These are phyloP conservation scores for Acleris laterana DNA, from an alignment of 2,888 invertebrate species.

Conservation along the genomic window DNA sequence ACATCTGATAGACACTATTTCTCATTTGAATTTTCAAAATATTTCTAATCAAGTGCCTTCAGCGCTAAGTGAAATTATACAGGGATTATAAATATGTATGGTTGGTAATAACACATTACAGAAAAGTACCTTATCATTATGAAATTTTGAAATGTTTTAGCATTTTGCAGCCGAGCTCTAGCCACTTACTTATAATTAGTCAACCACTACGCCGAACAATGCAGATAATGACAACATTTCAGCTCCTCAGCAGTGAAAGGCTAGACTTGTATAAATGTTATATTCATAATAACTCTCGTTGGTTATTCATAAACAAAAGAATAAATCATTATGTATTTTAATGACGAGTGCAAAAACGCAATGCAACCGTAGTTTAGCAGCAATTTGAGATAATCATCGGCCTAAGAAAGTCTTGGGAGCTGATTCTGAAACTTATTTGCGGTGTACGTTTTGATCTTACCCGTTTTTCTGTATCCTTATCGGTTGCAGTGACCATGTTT, in stretches of 20 bases:
- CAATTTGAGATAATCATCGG: conserved; percentile 76
- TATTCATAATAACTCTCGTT: conserved; percentile 1
- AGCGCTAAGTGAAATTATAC: no score
- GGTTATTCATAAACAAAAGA: conserved; percentile 15
- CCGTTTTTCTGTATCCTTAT: conserved; percentile 22
- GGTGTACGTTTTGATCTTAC: conserved; percentile 64
- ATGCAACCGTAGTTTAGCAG: conserved; percentile 63
- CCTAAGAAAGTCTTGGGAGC: conserved; percentile 61
- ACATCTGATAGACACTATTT: no score
- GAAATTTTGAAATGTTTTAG: no score
- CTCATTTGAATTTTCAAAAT: no score
- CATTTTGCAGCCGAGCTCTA: no score
- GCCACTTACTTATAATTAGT: no score
- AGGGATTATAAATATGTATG: no score
- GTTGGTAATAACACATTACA: no score
- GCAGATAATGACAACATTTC: no score
- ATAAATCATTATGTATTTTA: conserved; percentile 48
- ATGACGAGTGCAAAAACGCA: conserved; percentile 61
- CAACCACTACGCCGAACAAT: no score
- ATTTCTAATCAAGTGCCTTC: no score
- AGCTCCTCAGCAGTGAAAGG: not conserved
- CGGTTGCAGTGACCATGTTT: conserved; percentile 3
- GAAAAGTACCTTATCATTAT: no score
- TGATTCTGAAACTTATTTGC: conserved; percentile 74
- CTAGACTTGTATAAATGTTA: not conserved